Evolutionary conservation across 2,797 vertebrate genomes (phyloP).

Genomic region (Oceanodroma leucorhoa): DNA sequence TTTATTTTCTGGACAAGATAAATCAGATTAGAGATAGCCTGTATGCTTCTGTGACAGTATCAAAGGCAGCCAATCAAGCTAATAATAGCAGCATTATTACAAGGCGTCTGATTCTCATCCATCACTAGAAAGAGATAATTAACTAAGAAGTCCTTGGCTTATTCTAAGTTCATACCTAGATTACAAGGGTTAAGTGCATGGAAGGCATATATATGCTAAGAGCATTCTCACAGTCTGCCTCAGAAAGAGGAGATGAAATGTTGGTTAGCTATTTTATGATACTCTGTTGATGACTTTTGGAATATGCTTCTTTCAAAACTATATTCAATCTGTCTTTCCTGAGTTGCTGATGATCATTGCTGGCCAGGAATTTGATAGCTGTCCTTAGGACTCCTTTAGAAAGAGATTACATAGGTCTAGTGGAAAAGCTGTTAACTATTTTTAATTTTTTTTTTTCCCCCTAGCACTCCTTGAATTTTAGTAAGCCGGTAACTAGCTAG

Average conservation of each 20-base stretch:
- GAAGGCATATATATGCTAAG: not conserved
- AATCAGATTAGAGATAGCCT: conserved; percentile 41
- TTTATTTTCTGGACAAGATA: conserved; percentile 47
- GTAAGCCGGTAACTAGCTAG: not conserved
- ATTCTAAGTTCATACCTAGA: not conserved
- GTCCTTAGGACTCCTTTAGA: not conserved
- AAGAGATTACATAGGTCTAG: not conserved
- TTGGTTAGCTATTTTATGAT: not conserved
- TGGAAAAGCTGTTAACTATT: not conserved
- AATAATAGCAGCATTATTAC: conserved; percentile 28
- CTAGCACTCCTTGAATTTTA: not conserved
- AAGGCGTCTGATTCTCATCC: not conserved
- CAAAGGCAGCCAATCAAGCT: conserved; percentile 26
- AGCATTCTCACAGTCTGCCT: not conserved
- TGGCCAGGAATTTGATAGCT: not conserved
- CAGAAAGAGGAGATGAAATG: not conserved
- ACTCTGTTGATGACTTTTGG: not conserved
- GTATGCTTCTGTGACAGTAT: not conserved
- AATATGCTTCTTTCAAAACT: not conserved
- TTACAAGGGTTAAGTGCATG: not conserved
- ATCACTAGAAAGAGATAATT: conserved; percentile 17
- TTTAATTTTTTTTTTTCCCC: accelerated
- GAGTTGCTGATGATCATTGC: not conserved
- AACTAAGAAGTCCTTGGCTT: not conserved
- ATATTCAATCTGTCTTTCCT: not conserved